phyloP scores from a whole-genome alignment of 2,113 vertebrate species.

The Siphamia tubifer region DNA sequence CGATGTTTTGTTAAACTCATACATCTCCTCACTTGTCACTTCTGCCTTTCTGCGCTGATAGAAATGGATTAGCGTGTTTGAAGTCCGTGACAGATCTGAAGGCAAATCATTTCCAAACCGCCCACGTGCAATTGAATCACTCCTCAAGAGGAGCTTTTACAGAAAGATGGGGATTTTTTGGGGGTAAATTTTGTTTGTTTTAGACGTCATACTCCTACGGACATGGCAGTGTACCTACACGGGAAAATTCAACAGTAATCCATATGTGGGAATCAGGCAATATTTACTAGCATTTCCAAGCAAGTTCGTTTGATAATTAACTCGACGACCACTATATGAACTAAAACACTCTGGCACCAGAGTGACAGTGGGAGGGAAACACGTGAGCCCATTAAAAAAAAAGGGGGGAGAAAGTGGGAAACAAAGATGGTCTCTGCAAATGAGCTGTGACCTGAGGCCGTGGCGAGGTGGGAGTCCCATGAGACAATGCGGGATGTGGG shows the following conservation, averaged over 20 bases:
- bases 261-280: constrained; percentile 37
- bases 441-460: constrained; percentile 54
- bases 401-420: constrained; percentile 3
- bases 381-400: constrained; percentile 22
- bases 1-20: constrained; percentile 20
- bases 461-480: constrained; percentile 32
- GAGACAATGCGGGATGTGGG: constrained; percentile 29
- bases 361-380: neutral
- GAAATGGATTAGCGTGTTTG: constrained; percentile 39
- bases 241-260: constrained; percentile 14
- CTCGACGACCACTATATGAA: neutral
- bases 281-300: neutral
- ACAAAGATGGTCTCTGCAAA: constrained; percentile 42
- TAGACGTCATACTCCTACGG: constrained; percentile 35
- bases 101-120: constrained; percentile 40
- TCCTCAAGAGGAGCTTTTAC: constrained; percentile 24
- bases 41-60: constrained; percentile 4
- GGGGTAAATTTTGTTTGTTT: constrained; percentile 28
- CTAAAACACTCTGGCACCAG: neutral
- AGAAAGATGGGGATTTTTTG: neutral
- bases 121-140: constrained; percentile 57
- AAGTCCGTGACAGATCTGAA: constrained; percentile 28
- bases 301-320: neutral
- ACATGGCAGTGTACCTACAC: constrained; percentile 21
- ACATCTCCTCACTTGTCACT: constrained; percentile 36